Percentiles rank a stretch among this genome's conserved stretches.
These are phyloP conservation scores for Halictus quadricinctus DNA, from an alignment of 2,888 invertebrate species.

Conservation along the genomic window DNA sequence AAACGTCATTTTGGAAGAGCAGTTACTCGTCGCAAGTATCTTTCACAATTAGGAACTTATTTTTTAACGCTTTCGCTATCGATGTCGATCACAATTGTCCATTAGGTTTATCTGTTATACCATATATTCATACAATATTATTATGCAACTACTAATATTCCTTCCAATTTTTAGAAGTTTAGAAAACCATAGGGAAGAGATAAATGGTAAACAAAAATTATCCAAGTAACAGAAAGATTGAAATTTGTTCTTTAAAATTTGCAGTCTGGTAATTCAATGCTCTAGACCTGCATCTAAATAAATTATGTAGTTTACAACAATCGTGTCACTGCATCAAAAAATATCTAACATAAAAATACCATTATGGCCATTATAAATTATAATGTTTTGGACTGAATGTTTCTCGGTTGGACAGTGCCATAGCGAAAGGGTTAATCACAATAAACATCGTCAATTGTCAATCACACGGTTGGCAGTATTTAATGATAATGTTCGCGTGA, in stretches of 20 bases:
- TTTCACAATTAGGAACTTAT: conserved; percentile 53
- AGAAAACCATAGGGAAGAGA: neutral
- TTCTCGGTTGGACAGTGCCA: neutral
- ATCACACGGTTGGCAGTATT: conserved; percentile 7
- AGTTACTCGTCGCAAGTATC: conserved; percentile 17
- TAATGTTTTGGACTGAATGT: neutral
- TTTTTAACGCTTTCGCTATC: conserved; percentile 17
- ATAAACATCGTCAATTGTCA: conserved; percentile 24
- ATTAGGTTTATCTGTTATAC: neutral
- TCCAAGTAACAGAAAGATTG: neutral
- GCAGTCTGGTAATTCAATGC: neutral
- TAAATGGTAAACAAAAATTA: neutral
- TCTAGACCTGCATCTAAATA: neutral
- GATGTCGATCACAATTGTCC: neutral
- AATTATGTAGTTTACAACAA: neutral
- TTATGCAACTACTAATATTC: neutral
- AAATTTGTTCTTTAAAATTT: neutral
- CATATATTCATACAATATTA: neutral
- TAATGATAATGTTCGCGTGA: conserved; percentile 21
- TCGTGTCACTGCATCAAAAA: neutral
- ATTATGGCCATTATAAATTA: neutral
- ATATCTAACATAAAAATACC: neutral
- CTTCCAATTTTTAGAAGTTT: too few species aligned
- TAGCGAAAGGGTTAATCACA: conserved; percentile 19
- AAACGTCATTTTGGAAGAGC: conserved; percentile 10